A percentile compares a stretch with the other conserved stretches of the same genome.
These are phyloP conservation scores for Nesidiocoris tenuis DNA, from an alignment of 2,888 invertebrate species.

Conservation along the genomic window DNA sequence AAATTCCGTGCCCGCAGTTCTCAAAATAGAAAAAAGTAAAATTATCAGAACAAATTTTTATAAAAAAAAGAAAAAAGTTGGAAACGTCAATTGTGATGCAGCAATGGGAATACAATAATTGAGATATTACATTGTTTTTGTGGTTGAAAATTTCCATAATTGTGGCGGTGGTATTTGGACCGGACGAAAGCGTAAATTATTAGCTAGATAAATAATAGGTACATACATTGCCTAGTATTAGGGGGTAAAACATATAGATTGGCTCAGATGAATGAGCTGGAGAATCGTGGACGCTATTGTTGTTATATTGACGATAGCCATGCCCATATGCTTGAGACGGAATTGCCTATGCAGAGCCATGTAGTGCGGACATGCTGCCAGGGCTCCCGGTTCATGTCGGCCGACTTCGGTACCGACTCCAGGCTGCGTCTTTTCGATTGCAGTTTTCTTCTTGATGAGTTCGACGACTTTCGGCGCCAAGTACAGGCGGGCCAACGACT, in stretches of 20 bases:
- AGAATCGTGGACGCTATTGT: slow-evolving; percentile 67
- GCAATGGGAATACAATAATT: too few relatives aligned
- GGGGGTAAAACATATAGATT: slow-evolving; percentile 17
- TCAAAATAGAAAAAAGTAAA: too few relatives aligned
- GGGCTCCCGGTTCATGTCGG: slow-evolving; percentile 66
- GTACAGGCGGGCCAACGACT: slow-evolving; percentile 73
- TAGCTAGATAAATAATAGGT: too few relatives aligned
- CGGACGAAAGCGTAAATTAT: too few relatives aligned
- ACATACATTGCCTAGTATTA: too few relatives aligned
- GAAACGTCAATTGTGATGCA: too few relatives aligned
- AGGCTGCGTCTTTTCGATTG: slow-evolving; percentile 61
- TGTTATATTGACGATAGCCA: slow-evolving; percentile 78
- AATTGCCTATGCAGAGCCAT: slow-evolving; percentile 71
- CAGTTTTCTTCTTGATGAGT: slow-evolving; percentile 72
- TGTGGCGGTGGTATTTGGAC: too few relatives aligned
- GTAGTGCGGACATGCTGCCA: slow-evolving; percentile 77
- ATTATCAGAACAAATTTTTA: too few relatives aligned
- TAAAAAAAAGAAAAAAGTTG: too few relatives aligned
- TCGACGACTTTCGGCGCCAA: slow-evolving; percentile 72
- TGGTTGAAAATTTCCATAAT: too few relatives aligned
- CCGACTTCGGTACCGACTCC: slow-evolving; percentile 80
- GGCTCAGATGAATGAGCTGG: slow-evolving; percentile 64
- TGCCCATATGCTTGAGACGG: slow-evolving; percentile 72
- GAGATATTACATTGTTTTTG: too few relatives aligned
- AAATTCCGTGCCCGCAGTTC: too few relatives aligned